Evolutionary conservation across 1,140 invertebrate genomes (phyloP), one percentile per base, ranked within the genome.

Genomic region (Drosophila punjabiensis): DNA sequence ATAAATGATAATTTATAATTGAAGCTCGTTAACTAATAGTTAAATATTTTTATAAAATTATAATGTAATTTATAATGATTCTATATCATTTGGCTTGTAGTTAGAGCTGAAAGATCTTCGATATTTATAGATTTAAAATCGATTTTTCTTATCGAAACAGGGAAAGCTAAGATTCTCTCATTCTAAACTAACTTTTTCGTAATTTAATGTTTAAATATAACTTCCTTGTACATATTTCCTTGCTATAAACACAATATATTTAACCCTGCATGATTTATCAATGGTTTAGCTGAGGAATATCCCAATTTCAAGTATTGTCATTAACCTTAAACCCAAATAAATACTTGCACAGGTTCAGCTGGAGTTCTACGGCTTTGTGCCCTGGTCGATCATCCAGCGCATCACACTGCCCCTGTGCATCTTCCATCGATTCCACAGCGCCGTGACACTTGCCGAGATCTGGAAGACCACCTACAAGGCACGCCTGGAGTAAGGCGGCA

Each of bases 391-490:
- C 73, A 97, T 99, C 30, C 97, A 98, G 91, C 96, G 98, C 79
- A 95, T 99, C 69, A 98, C 98, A 81, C 94, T 99, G 50, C 98
- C 98, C 11, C 95, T 99, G 53, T 98, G 98, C 94, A 99, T 99
- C 93, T 99, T 99, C 95, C 97, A 98, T 94, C 96, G 97, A 76
- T 99, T 99, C 96, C 98, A 99, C 94, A 99, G 98, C 37, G 97
- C 98, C 24, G 98, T 99, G 30, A 98, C 98, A 94, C 95, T 99
- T 73, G 98, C 98, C 77, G 98, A 99, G 94, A 98, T 99, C 70
- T 99, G 98, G 98, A 99, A 99, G 94, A 98, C 98, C 79, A 98
- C 97, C 92, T 99, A 99, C 95, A 98, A 98, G 94, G 96, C 97
- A 73, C 96, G 97, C 76, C 94, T 97, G 91, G 97, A 97, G 94